A percentile compares a stretch with the other conserved stretches of the same genome.
Evolutionary conservation across 2,113 vertebrate genomes (phyloP).

Genomic region (Notarius lentiginosus): DNA sequence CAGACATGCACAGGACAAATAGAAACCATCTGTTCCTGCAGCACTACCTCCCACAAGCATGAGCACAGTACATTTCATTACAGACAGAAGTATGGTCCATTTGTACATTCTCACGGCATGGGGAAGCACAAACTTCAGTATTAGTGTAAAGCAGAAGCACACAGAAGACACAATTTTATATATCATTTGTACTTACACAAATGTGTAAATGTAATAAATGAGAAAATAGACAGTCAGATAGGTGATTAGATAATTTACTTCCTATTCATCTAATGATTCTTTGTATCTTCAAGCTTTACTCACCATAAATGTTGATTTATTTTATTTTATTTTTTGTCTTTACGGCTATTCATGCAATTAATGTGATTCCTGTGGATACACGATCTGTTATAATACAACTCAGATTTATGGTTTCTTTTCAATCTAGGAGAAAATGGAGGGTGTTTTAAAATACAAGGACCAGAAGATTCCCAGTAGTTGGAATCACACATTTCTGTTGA

Average conservation of each 20-base stretch:
- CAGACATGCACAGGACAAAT: constrained; percentile 81
- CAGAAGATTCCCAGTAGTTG: not conserved
- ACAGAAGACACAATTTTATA: not conserved
- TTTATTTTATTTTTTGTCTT: not conserved
- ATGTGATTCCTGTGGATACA: not conserved
- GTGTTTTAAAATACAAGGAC: constrained; percentile 1
- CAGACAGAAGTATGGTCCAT: constrained; percentile 56
- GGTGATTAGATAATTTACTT: not conserved
- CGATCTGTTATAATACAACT: not conserved
- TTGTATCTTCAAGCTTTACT: not conserved
- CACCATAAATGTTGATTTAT: not conserved
- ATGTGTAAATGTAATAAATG: not conserved
- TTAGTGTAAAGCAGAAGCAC: not conserved
- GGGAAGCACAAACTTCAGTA: constrained; percentile 27
- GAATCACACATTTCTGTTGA: constrained; percentile 14
- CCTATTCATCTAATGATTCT: not conserved
- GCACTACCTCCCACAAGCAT: constrained; percentile 63
- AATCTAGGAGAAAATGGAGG: not conserved
- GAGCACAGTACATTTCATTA: constrained; percentile 79
- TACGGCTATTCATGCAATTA: not conserved
- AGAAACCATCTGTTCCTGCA: constrained; percentile 82
- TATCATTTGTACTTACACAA: not conserved
- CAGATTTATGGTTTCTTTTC: not conserved
- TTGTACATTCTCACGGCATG: constrained; percentile 20
- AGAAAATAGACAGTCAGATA: not conserved